Conservation (phyloP, 2,888 invertebrate genomes). For the Ceraclea dissimilis region DNA sequence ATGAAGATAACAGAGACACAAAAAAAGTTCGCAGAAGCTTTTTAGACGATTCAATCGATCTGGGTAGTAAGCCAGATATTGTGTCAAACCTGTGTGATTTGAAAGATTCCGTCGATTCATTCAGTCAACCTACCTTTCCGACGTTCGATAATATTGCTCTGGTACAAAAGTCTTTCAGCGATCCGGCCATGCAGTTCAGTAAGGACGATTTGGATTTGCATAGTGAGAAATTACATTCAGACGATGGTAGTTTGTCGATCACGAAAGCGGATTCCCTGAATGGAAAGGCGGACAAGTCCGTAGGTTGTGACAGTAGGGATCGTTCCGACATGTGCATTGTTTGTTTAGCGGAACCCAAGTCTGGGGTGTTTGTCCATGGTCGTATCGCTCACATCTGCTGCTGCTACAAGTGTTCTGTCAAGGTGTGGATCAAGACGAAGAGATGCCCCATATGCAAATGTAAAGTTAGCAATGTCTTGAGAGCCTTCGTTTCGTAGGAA, state of each 20-base stretch:
- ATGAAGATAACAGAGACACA: constrained; percentile 6
- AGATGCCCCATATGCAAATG: constrained; percentile 64
- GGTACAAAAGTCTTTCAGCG: constrained; percentile 40
- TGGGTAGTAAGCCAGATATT: constrained; percentile 6
- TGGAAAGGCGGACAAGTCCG: constrained; percentile 25
- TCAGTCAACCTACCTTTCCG: constrained; percentile 23
- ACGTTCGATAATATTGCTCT: constrained; percentile 26
- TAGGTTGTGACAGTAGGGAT: constrained; percentile 22
- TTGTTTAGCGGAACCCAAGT: constrained; percentile 55
- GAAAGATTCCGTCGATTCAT: constrained; percentile 28
- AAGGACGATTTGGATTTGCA: constrained; percentile 31
- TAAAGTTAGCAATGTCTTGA: constrained; percentile 58
- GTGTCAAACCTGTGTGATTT: constrained; percentile 16
- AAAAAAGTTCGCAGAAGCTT: constrained; percentile 9
- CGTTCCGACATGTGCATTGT: constrained; percentile 47
- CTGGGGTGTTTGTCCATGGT: constrained; percentile 62
- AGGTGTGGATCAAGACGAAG: constrained; percentile 55
- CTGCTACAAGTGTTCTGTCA: constrained; percentile 62
- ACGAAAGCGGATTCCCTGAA: constrained; percentile 32
- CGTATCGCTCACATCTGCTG: constrained; percentile 60
- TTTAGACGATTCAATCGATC: constrained; percentile 13
- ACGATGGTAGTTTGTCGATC: background rate
- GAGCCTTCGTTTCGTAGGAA: constrained; percentile 45
- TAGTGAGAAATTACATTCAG: constrained; percentile 10
- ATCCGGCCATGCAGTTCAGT: constrained; percentile 33